Evolutionary conservation across 1,140 invertebrate genomes (phyloP).

Genomic region (Pygmarrhopalites habei): DNA sequence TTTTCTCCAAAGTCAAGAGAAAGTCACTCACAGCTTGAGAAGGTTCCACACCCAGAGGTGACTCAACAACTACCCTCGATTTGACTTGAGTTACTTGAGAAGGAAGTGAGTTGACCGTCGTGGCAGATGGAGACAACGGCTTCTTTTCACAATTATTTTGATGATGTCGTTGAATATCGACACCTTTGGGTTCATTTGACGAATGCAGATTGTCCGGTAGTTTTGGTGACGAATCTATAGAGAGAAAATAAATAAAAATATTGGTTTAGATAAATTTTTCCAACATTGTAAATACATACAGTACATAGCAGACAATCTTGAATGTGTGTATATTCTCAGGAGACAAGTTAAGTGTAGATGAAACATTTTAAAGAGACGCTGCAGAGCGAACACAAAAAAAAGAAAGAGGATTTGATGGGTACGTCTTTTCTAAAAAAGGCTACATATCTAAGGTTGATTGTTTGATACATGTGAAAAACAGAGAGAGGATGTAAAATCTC

Average conservation of each 20-base stretch:
- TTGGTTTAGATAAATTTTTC: too few species aligned
- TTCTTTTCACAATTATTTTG: constrained; percentile 16
- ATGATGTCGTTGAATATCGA: constrained; percentile 15
- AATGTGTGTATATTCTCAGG: too few species aligned
- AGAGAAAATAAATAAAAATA: neutral
- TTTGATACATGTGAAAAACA: neutral
- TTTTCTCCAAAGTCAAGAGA: too few species aligned
- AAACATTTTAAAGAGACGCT: too few species aligned
- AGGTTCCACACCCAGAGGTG: neutral
- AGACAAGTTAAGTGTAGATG: too few species aligned
- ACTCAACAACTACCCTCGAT: too few species aligned
- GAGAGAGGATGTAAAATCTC: neutral
- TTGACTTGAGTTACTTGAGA: neutral
- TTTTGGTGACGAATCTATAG: constrained; percentile 33
- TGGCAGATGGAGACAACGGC: neutral
- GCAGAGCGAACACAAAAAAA: too few species aligned
- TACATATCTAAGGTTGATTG: too few species aligned
- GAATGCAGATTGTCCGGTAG: constrained; percentile 36
- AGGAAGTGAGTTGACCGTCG: neutral
- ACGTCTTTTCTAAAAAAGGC: too few species aligned
- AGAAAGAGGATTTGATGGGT: too few species aligned
- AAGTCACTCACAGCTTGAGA: constrained; percentile 14
- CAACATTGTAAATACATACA: too few species aligned
- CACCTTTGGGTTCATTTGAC: constrained; percentile 25
- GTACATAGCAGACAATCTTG: too few species aligned